Percentiles rank a stretch among this genome's conserved stretches.
Evolutionary conservation across 2,797 vertebrate genomes (phyloP).

Genomic region (Anolis apletophallus): DNA sequence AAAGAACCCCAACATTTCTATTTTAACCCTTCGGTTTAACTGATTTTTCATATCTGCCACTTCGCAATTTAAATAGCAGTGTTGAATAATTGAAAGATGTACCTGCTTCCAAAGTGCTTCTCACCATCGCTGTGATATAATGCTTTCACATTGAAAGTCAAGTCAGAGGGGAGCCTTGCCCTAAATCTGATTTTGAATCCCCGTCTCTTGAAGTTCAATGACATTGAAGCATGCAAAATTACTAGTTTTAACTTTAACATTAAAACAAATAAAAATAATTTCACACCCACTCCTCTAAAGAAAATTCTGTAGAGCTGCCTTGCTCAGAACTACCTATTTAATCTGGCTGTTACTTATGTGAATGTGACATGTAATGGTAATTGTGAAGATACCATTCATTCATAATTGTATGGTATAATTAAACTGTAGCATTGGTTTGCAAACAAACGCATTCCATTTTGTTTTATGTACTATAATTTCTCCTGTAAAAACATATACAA

Average conservation of each 20-base stretch:
- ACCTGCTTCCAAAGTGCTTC: not conserved
- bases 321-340: not conserved
- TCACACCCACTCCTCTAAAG: not conserved
- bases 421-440: not conserved
- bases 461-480: slow-evolving; percentile 8
- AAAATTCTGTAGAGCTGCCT: not conserved
- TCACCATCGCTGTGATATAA: not conserved
- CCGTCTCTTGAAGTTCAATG: not conserved
- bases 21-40: not conserved
- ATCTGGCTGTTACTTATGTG: not conserved
- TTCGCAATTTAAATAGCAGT: not conserved
- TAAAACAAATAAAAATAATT: not conserved
- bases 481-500: slow-evolving; percentile 47
- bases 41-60: not conserved
- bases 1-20: not conserved
- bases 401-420: slow-evolving; percentile 13
- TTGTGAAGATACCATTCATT: too few species aligned
- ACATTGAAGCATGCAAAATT: not conserved
- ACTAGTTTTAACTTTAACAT: slow-evolving; percentile 2
- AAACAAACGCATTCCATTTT: slow-evolving; percentile 5
- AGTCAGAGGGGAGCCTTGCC: not conserved
- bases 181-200: not conserved
- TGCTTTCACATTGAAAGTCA: not conserved
- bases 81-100: slow-evolving; percentile 1
- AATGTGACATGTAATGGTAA: not conserved